phyloP scores from a whole-genome alignment of 23 tunicate genomes.

The Ciona savignyi region DNA sequence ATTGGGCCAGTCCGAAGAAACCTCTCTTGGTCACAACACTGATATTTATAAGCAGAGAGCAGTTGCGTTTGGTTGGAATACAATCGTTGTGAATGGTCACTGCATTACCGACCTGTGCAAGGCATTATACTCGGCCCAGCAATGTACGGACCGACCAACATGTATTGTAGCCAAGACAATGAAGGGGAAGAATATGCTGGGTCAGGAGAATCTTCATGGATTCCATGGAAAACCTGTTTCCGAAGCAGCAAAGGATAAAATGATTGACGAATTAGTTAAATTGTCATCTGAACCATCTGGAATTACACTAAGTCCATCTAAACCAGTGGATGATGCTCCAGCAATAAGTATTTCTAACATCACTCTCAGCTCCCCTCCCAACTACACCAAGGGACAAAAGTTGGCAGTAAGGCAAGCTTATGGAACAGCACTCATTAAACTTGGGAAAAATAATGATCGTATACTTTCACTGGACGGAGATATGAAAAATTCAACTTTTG shows the following conservation, averaged over 20 bases:
- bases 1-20: slow-evolving; percentile 86
- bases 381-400: slow-evolving; percentile 72
- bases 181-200: slow-evolving; percentile 83
- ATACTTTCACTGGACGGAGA: slow-evolving; percentile 88
- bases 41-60: slow-evolving; percentile 71
- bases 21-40: slow-evolving; percentile 81
- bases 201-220: slow-evolving; percentile 78
- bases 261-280: slow-evolving; percentile 28
- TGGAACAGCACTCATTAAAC: slow-evolving; percentile 77
- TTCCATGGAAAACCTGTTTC: slow-evolving; percentile 96
- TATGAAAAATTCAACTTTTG: slow-evolving; percentile 94
- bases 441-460: slow-evolving; percentile 78
- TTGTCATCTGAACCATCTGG: slow-evolving; percentile 25
- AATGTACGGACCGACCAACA: slow-evolving; percentile 62
- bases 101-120: slow-evolving; percentile 39
- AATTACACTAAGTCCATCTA: slow-evolving; percentile 27
- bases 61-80: slow-evolving; percentile 89
- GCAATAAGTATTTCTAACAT: slow-evolving; percentile 39
- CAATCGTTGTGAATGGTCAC: slow-evolving; percentile 90
- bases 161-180: slow-evolving; percentile 89
- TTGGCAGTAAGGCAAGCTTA: slow-evolving; percentile 69
- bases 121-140: slow-evolving; percentile 69
- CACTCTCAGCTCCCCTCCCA: slow-evolving; percentile 71
- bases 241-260: slow-evolving; percentile 45
- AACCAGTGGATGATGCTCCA: slow-evolving; percentile 27